phyloP scores from a whole-genome alignment of 2,113 vertebrate genomes.

The Sinocyclocheilus maitianheensis region DNA sequence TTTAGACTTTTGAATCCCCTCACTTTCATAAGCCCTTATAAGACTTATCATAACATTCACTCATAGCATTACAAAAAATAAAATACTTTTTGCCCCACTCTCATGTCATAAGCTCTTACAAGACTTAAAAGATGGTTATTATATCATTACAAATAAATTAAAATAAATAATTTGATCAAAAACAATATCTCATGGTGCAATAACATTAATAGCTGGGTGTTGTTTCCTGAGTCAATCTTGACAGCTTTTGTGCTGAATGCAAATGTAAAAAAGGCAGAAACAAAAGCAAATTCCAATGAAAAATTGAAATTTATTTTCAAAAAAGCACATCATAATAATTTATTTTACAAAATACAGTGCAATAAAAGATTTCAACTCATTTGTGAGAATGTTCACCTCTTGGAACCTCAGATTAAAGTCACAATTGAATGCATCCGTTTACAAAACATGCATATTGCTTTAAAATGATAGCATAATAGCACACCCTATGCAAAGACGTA shows the following conservation, averaged over 20 bases:
- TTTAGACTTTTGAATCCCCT: not conserved
- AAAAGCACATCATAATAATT: not conserved
- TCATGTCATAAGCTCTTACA: not conserved
- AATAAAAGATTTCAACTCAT: not conserved
- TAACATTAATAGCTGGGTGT: not conserved
- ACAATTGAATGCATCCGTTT: not conserved
- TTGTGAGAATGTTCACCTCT: not conserved
- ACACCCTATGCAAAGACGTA: not conserved
- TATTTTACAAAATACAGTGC: not conserved
- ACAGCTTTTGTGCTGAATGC: slow-evolving; percentile 1
- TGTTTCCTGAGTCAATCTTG: not conserved
- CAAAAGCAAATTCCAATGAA: not conserved
- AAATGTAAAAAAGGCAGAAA: slow-evolving; percentile 6
- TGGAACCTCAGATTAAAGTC: not conserved
- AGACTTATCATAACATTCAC: not conserved
- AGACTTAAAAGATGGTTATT: not conserved
- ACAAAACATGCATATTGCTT: not conserved
- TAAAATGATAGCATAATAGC: not conserved
- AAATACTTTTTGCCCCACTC: too few relatives aligned
- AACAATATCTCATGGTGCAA: not conserved
- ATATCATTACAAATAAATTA: slow-evolving; percentile 3
- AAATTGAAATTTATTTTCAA: not conserved
- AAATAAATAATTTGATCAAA: not conserved
- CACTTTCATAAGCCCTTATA: not conserved
- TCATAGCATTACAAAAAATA: not conserved